Percentiles rank a stretch among this genome's conserved stretches.
phyloP scores from a whole-genome alignment of 2,888 invertebrate species.

The Amiota mariae region DNA sequence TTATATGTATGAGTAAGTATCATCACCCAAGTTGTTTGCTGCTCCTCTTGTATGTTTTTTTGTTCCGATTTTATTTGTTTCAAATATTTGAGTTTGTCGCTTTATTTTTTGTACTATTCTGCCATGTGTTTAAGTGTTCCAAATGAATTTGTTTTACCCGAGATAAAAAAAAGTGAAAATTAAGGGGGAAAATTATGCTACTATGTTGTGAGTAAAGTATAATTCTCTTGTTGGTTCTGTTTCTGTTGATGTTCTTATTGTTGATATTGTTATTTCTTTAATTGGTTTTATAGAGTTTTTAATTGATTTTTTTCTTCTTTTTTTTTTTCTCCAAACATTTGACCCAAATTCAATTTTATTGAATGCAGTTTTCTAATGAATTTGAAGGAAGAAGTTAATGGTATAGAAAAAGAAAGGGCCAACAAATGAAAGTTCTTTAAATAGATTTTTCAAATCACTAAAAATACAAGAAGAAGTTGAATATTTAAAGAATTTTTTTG shows the following conservation, averaged over 20 bases:
- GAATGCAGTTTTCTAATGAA: too few relatives aligned
- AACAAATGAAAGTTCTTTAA: too few relatives aligned
- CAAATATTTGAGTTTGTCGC: slow-evolving; percentile 27
- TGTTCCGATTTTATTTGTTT: background rate
- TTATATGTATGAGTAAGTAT: background rate
- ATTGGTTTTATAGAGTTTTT: slow-evolving; percentile 1
- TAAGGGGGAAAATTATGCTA: background rate
- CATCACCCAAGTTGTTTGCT: slow-evolving; percentile 1
- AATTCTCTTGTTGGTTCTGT: background rate
- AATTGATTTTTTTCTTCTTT: background rate
- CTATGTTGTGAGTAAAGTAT: too few relatives aligned
- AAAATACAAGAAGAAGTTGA: too few relatives aligned
- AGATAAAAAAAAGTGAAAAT: background rate
- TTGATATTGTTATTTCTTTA: too few relatives aligned
- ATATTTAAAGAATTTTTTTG: too few relatives aligned
- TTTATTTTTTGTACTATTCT: slow-evolving; percentile 1
- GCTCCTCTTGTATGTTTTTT: background rate
- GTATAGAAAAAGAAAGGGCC: too few relatives aligned
- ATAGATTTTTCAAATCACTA: too few relatives aligned
- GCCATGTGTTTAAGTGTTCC: slow-evolving; percentile 4
- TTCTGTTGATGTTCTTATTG: background rate
- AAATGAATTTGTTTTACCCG: background rate
- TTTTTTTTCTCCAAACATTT: too few relatives aligned
- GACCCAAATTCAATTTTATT: too few relatives aligned
- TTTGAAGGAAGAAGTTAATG: too few relatives aligned